Evolutionary conservation across 1,140 invertebrate species (phyloP).

Genomic region (Saxidomus purpurata): DNA sequence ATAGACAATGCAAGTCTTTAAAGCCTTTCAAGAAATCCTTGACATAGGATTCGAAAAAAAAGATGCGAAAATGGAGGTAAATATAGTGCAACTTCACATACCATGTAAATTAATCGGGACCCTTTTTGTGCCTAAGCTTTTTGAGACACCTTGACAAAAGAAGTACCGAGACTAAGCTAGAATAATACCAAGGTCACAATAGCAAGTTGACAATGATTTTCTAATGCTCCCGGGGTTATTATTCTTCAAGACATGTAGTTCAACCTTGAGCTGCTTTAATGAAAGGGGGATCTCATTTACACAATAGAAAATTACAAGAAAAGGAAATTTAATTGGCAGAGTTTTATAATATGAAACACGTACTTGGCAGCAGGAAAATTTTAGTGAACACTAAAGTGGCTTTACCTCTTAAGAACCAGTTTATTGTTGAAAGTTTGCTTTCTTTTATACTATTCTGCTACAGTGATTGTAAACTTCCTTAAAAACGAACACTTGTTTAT

Average conservation of each 20-base stretch:
- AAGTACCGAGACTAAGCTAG: background rate
- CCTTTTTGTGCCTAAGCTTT: background rate
- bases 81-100: too few relatives aligned
- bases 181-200: background rate
- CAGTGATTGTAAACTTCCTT: background rate
- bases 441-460: too few relatives aligned
- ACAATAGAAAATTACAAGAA: background rate
- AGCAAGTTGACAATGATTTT: background rate
- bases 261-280: background rate
- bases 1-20: too few relatives aligned
- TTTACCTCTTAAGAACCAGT: background rate
- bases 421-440: too few relatives aligned
- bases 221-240: background rate
- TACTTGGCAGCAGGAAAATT: background rate
- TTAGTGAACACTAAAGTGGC: background rate
- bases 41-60: too few relatives aligned
- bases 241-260: slow-evolving; percentile 14
- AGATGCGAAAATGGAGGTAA: too few relatives aligned
- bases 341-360: background rate
- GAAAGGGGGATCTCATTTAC: background rate
- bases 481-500: too few relatives aligned
- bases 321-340: slow-evolving; percentile 24
- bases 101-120: too few relatives aligned
- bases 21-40: too few relatives aligned
- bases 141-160: slow-evolving; percentile 1